Evolutionary conservation across 2,797 vertebrate species (phyloP).

Genomic region (Mus minutoides): DNA sequence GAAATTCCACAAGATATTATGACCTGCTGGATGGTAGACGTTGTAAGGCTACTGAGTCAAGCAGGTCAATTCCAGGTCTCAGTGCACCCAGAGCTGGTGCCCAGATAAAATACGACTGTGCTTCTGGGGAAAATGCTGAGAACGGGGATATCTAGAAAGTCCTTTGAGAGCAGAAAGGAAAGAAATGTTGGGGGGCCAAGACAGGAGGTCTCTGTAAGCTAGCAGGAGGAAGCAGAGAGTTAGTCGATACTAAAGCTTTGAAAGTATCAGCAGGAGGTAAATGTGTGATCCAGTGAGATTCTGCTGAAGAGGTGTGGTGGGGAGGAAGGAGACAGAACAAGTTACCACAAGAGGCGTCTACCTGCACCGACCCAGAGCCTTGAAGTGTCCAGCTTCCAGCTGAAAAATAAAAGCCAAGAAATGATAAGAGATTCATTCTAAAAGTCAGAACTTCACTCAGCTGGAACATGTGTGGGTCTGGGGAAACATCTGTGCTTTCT

Average conservation of each 20-base stretch:
- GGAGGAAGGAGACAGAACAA: not conserved
- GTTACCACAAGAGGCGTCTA: no score
- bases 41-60: not conserved
- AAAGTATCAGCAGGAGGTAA: not conserved
- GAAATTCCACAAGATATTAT: not conserved
- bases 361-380: not conserved
- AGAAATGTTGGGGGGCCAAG: no score
- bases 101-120: not conserved
- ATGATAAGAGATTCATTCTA: not conserved
- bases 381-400: not conserved
- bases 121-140: fast-evolving
- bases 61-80: fast-evolving
- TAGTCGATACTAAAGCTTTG: fast-evolving
- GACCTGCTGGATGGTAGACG: fast-evolving
- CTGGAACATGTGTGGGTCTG: fast-evolving
- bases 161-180: not conserved
- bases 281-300: fast-evolving
- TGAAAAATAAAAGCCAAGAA: not conserved
- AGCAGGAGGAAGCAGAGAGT: fast-evolving
- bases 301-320: not conserved
- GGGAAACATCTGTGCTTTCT: not conserved
- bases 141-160: not conserved
- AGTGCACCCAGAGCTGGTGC: not conserved
- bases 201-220: not conserved
- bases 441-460: not conserved